Evolutionary conservation across 2,113 vertebrate species (phyloP), one percentile per base, ranked within the genome.

Genomic region (Regulus satrapa): DNA sequence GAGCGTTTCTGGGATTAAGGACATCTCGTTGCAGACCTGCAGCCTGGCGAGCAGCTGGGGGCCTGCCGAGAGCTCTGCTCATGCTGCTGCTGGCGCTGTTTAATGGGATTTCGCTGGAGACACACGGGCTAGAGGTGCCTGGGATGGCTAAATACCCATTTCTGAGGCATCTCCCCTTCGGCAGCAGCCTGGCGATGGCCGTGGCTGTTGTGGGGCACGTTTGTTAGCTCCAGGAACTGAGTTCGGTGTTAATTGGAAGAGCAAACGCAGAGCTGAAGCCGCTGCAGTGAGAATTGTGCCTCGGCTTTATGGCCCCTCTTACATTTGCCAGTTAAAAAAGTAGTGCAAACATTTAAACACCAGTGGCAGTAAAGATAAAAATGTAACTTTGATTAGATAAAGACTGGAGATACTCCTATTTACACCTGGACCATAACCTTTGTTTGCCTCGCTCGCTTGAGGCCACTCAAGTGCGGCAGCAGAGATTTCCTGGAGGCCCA

Each of bases 301-400:
- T 14, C 2, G 10, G 86, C 19, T 95, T 95, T 95, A 97, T 61
- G 91, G 89, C 48, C 89, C 84, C 84, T 82, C 73, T 94, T 56
- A 26, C 92, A 78, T 86, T 72, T 24, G 63, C 96, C 92, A 88
- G 91, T 95, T 94, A 80, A 94, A 94, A 92, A 94, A 69, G 63
- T 3, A 89, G 92, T 14, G 49, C 96, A 97, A 97, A 97, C 94
- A 97, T 95, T 95, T 95, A 85, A 95, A 95, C 91, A 95, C 68
- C 86, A 91, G 91, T 14, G 87, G 94, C 95, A 91, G 95, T 97
- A 97, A 97, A 97, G 96, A 96, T 97, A 97, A 96, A 96, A 94
- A 84, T 76, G 92, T 84, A 78, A 78, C 94, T 59, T 32, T 4
- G 94, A 93, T 97, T 92, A 95, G 96, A 97, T 96, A 97, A 92